phyloP scores from a whole-genome alignment of 2,113 vertebrate genomes.

The Baryphthengus martii region DNA sequence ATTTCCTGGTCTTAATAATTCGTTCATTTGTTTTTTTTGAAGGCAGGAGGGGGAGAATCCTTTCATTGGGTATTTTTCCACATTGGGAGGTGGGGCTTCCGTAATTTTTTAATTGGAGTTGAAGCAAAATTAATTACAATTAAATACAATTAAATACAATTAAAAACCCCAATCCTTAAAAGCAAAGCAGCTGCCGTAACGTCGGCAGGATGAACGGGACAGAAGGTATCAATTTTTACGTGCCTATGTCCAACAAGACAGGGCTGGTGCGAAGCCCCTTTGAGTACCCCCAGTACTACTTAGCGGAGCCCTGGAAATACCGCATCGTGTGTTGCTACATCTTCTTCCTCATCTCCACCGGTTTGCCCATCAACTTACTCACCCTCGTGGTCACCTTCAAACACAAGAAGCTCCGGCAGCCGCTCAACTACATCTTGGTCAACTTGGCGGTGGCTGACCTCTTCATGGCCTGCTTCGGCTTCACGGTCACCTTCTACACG shows the following conservation, averaged over 20 bases:
- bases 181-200: not conserved
- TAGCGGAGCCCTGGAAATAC: constrained; percentile 75
- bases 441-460: constrained; percentile 78
- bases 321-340: constrained; percentile 72
- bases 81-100: not conserved
- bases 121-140: not conserved
- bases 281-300: constrained; percentile 79
- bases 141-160: too few species aligned
- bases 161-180: not conserved
- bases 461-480: constrained; percentile 76
- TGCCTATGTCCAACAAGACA: constrained; percentile 82
- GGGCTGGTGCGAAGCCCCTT: constrained; percentile 80
- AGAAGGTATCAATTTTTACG: constrained; percentile 81
- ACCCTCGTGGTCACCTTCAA: constrained; percentile 80
- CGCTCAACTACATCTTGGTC: constrained; percentile 80
- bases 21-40: accelerated
- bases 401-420: constrained; percentile 83
- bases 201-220: constrained; percentile 77
- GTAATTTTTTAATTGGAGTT: not conserved
- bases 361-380: constrained; percentile 79
- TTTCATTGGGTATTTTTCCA: not conserved
- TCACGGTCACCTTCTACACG: constrained; percentile 72
- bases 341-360: constrained; percentile 76
- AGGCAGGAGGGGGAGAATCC: not conserved
- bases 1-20: not conserved